A percentile compares a stretch with the other conserved stretches of the same genome.
Evolutionary conservation across 2,888 invertebrate species (phyloP).

Genomic region (Eupithecia pulchellata): DNA sequence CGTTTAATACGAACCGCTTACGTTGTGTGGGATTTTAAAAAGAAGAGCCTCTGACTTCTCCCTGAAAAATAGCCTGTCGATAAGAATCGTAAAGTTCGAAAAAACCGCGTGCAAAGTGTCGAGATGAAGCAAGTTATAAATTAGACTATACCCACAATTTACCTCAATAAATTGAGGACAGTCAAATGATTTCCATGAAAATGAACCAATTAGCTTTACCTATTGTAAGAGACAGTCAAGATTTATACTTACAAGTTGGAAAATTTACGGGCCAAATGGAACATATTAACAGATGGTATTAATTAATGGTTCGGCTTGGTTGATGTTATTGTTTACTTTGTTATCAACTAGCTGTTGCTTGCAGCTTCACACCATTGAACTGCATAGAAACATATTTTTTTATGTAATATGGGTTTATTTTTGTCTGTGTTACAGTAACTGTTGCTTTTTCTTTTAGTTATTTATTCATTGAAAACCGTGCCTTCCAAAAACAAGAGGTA

Average conservation of each 20-base stretch:
- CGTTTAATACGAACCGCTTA: too few species aligned
- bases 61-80: too few species aligned
- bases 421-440: too few species aligned
- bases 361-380: neutral
- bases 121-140: neutral
- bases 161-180: neutral
- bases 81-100: too few species aligned
- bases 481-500: too few species aligned
- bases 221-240: slow-evolving; percentile 1
- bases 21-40: too few species aligned
- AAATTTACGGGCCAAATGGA: slow-evolving; percentile 1
- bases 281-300: slow-evolving; percentile 4
- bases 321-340: neutral
- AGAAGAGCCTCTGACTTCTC: too few species aligned
- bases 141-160: neutral
- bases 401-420: too few species aligned
- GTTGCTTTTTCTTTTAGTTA: too few species aligned
- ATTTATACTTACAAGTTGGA: slow-evolving; percentile 11
- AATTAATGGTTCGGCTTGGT: neutral
- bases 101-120: neutral
- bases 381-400: too few species aligned
- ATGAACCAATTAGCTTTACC: slow-evolving; percentile 4
- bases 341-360: neutral
- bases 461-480: too few species aligned
- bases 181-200: slow-evolving; percentile 4